Base-by-base conservation (phyloP, 2,113 vertebrate genomes). In the Cyanoliseus patagonus region DNA sequence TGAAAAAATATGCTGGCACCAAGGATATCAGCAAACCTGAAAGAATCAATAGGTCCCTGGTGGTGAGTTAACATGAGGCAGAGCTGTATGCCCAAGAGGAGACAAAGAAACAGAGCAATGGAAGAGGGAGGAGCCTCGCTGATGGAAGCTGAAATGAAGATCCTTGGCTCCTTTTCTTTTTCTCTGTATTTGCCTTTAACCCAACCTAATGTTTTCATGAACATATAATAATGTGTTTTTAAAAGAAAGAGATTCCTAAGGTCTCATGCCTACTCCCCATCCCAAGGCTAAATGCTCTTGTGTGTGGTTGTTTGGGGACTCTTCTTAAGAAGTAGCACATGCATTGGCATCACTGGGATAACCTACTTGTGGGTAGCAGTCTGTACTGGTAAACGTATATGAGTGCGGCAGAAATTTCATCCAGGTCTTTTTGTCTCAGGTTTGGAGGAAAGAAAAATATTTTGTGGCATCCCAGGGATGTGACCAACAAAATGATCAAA, bases 401-500 rank as follows among this genome's bases (percentile, higher is more conserved):
- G 6, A 51, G 15, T 10, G 5, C 17, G 11, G 33, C 30, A 88
- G 11, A 44, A 70, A 52, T 68, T 78, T 86, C 31, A 63, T n/a
- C 12, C 17, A 35, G 59, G 18, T 17, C 10, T 64, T 86, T 85
- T 83, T 49, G n/a, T 31, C 41, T 55, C 42, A 70, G 25, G 31
- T 85, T 63, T 73, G 18, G 25, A 83, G 8, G 30, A 52, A 24
- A 49, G 44, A 64, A 39, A 59, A 23, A 17, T 1, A 12, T 55
- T 52, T 72, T 74, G 10, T 35, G 30, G 5, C 47, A 75, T 81
- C 33, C 25, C 35, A 68, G 30, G 22, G 47, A 78, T 47, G 33
- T 0, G 0, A 59, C 13, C 2, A 3, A 49, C 17, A 92, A 63
- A 82, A 61, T 25, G 24, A 15, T 8, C 47, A 49, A 13, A 49